A percentile compares a stretch with the other conserved stretches of the same genome.
phyloP scores from a whole-genome alignment of 2,888 invertebrate genomes.

The Hesperia comma region DNA sequence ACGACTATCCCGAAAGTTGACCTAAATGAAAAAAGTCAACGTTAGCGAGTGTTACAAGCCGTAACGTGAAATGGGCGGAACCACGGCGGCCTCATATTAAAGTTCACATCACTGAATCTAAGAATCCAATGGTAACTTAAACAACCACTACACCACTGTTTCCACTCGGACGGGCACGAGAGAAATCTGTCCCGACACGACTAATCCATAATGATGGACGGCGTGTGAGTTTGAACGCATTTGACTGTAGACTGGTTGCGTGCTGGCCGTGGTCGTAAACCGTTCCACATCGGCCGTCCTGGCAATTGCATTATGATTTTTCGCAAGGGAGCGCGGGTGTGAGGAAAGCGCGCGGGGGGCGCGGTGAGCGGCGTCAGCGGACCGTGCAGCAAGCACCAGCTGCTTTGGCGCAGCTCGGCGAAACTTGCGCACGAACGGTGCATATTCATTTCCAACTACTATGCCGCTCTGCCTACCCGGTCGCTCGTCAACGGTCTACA shows the following conservation, averaged over 20 bases:
- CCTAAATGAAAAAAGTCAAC: constrained; percentile 13
- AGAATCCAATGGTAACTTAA: constrained; percentile 75
- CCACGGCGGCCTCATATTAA: constrained; percentile 44
- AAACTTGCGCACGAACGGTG: constrained; percentile 62
- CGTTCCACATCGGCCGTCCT: constrained; percentile 81
- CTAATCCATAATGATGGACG: constrained; percentile 80
- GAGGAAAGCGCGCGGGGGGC: constrained; percentile 55
- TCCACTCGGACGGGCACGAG: constrained; percentile 68
- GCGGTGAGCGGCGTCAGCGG: constrained; percentile 68
- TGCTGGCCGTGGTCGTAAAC: constrained; percentile 73
- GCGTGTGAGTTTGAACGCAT: constrained; percentile 82
- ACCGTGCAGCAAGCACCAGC: constrained; percentile 75
- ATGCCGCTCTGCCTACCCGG: constrained; percentile 48
- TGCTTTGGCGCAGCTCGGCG: constrained; percentile 69
- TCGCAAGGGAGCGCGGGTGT: constrained; percentile 79
- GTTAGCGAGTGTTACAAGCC: constrained; percentile 20
- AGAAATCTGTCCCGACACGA: constrained; percentile 78
- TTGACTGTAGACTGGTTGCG: constrained; percentile 81
- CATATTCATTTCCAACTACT: constrained; percentile 51
- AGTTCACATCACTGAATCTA: constrained; percentile 77
- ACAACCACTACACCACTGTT: constrained; percentile 57
- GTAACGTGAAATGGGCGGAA: constrained; percentile 41
- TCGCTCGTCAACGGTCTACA: constrained; percentile 44
- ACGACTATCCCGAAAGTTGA: constrained; percentile 30
- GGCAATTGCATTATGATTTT: constrained; percentile 83